Conservation (phyloP, 2,888 invertebrate species). For the Mycogona germanica region DNA sequence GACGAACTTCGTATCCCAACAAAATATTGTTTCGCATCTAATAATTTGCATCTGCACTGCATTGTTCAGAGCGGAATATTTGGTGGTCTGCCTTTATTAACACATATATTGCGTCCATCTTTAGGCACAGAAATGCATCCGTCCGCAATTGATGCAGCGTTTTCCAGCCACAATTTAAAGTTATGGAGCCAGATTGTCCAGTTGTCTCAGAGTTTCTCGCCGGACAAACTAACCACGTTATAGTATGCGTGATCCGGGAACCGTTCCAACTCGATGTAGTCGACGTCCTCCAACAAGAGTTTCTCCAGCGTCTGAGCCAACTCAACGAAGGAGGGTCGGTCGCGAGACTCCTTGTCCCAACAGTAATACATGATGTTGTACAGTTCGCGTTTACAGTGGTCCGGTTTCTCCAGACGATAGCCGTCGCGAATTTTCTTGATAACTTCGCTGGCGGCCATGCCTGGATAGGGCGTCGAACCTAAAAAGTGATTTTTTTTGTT, state of each 20-base stretch:
- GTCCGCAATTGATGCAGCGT: too few species aligned
- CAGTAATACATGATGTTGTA: conserved; percentile 95
- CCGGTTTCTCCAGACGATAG: conserved; percentile 79
- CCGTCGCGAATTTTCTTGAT: conserved; percentile 80
- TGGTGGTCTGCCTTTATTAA: too few species aligned
- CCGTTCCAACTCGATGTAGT: conserved; percentile 82
- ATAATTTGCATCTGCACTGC: too few species aligned
- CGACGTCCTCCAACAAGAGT: conserved; percentile 74
- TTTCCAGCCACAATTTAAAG: too few species aligned
- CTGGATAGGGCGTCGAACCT: conserved; percentile 91
- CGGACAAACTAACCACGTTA: conserved; percentile 46
- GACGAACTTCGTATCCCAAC: too few species aligned
- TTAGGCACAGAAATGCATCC: too few species aligned
- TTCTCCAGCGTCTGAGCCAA: conserved; percentile 68
- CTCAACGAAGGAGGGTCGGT: conserved; percentile 72
- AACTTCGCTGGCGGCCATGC: conserved; percentile 79
- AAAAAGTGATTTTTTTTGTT: too few species aligned
- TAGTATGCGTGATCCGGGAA: conserved; percentile 84
- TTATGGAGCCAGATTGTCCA: too few species aligned
- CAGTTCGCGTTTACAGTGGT: conserved; percentile 74
- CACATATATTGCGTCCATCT: too few species aligned
- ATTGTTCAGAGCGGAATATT: too few species aligned
- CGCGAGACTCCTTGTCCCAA: conserved; percentile 76
- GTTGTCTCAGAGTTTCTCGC: conserved; percentile 44
- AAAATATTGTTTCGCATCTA: too few species aligned